Evolutionary conservation across 2,888 invertebrate genomes (phyloP), one percentile per base, ranked within the genome.

Genomic region (Criorhina ranunculi): DNA sequence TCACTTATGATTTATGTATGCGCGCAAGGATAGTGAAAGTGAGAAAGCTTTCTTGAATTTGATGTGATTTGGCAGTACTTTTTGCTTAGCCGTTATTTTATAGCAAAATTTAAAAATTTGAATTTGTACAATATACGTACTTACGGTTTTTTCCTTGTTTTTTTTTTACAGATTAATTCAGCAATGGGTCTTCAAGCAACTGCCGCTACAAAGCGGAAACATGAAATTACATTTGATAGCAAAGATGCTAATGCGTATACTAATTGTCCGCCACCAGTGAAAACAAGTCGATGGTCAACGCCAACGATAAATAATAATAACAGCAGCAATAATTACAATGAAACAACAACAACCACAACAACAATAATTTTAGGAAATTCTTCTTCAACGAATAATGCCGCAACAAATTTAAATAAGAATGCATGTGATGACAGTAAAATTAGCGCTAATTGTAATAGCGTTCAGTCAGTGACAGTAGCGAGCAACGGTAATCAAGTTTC

Each of bases 101-200:
- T 78, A 37, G 12, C 6, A 15, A 8, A 42, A 55, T 60, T 51
- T 70, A 5, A 19, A 44, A 49, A 31, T 76, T 15, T 11, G 19
- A 53, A 64, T 33, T 62, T 62, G 6, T 60, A 40, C n/a, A n/a
- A n/a, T n/a, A n/a, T n/a, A n/a, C n/a, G n/a, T n/a, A n/a, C 40
- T 42, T 17, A 77, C 9, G 15, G 12, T n/a, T 31, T 1, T 62
- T 51, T 19, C 6, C 55, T 42, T 85, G 57, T 35, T 86, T 87
- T 69, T 37, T 35, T 33, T 59, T 88, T 89, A 6, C 88, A 92
- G 92, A 90, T 91, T 77, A 90, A 91, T 94, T 94, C 94, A 93
- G 94, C 95, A 94, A 95, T 95, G 95, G 95, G 95, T 94, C 93
- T 95, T 93, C 95, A 95, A 93, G 94, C 94, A 89, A 91, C 92